Base-by-base conservation (phyloP, 2,888 invertebrate species). In the Nysson spinosus region DNA sequence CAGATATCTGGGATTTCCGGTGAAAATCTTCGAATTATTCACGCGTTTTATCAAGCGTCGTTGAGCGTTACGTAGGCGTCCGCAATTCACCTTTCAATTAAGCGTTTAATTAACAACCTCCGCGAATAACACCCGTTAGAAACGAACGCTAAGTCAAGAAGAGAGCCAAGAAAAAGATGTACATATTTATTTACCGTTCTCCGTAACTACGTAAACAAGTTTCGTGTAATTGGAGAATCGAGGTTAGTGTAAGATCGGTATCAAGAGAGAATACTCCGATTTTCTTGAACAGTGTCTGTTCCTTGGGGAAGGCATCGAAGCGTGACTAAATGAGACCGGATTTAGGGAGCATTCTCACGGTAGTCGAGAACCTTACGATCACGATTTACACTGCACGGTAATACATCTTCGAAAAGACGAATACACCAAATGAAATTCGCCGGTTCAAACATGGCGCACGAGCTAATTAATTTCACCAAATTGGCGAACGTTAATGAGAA, bases 51-150 rank as follows among this genome's bases (percentile, higher is more conserved):
- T n/a, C n/a, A n/a, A n/a, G n/a, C n/a, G n/a, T n/a, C n/a, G n/a
- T n/a, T n/a, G n/a, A n/a, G n/a, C n/a, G n/a, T n/a, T n/a, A n/a
- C n/a, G n/a, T n/a, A n/a, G n/a, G n/a, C n/a, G n/a, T n/a, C n/a
- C n/a, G n/a, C n/a, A n/a, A n/a, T n/a, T n/a, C 43, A 62, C 54
- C 54, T 39, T 65, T 62, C 55, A 62, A 65, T 62, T 61, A 65
- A 61, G 55, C 44, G 49, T 44, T n/a, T 65, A 62, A 65, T 65
- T 65, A 65, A 62, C 14, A 19, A 55, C 28, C 32, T 52, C 32
- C 22, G 11, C 16, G 62, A 44, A 47, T 32, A 40, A 44, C 32
- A 43, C 16, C 22, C 46, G 20, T 3, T n/a, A 5, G 34, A 6
- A 20, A 32, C 39, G 46, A 62, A 47, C 39, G 42, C 44, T 63